Base-by-base conservation (phyloP, 2,888 invertebrate genomes). In the Noctua comes region DNA sequence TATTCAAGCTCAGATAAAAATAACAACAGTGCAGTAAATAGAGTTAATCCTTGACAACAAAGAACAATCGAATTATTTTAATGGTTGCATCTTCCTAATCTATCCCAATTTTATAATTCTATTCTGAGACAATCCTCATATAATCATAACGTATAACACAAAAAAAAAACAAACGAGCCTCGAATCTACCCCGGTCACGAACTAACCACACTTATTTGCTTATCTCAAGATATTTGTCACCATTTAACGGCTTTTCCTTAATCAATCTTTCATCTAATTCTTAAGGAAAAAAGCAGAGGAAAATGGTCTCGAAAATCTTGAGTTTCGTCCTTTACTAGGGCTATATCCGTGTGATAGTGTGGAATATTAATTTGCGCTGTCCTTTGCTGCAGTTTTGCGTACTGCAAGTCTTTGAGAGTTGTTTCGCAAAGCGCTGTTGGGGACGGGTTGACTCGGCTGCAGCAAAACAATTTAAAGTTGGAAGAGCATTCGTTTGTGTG, bases 251-350 rank as follows among this genome's bases (percentile, higher is more conserved):
- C 0, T 86, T 88, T 84, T 80, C 88, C 87, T 87, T 62, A 74
- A 80, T 77, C 68, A 78, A 72, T 78, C 75, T 72, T 68, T 57
- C 36, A 64, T 77, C 46, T 80, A 69, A 73, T 62, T 79, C 70
- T 69, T 59, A 43, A 88, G 87, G 88, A 88, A 86, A 86, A 87
- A 76, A 68, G n/a, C 76, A 51, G 46, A 81, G 87, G 88, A 84
- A 83, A 88, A 88, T 70, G 51, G 27, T 62, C 48, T 68, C 71
- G 36, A 85, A 80, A 79, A 76, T 86, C 85, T 88, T 88, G 85
- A 83, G 68, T 43, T 66, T 57, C 70, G 85, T 71, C 82, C 87
- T 87, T 76, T 54, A 57, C 66, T 76, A 85, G 85, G 82, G 69
- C 43, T 77, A 74, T 51, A 72, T 79, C 76, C 82, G 77, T n/a